Percentiles rank a stretch among this genome's conserved stretches.
phyloP scores from a whole-genome alignment of 2,888 invertebrate genomes.

The Acleris holmiana region DNA sequence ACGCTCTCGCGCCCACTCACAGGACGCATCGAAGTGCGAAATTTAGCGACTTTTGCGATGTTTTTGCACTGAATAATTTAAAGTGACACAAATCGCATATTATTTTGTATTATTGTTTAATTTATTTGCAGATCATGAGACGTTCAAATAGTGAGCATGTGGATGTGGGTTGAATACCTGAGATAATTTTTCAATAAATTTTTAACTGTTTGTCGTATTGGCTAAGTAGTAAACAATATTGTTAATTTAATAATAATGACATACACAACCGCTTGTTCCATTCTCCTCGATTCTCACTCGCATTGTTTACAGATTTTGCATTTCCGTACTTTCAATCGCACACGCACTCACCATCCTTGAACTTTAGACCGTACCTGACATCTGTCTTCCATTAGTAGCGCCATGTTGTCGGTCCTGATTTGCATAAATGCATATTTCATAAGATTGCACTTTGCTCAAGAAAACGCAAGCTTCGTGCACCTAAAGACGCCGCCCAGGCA shows the following conservation, averaged over 20 bases:
- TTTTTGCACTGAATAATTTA: slow-evolving; percentile 32
- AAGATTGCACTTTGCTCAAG: slow-evolving; percentile 34
- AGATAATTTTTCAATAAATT: background rate
- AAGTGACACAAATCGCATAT: slow-evolving; percentile 23
- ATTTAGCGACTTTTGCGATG: slow-evolving; percentile 25
- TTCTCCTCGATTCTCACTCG: slow-evolving; percentile 23
- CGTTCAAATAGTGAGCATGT: background rate
- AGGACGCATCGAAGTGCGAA: slow-evolving; percentile 30
- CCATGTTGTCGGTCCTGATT: slow-evolving; percentile 41
- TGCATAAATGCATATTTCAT: slow-evolving; percentile 48
- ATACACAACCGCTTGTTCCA: slow-evolving; percentile 16
- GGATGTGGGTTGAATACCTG: background rate
- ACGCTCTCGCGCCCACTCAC: slow-evolving; percentile 23
- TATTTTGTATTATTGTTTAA: slow-evolving; percentile 19
- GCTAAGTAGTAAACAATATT: background rate
- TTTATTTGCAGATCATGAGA: slow-evolving; percentile 2
- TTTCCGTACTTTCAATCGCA: slow-evolving; percentile 38
- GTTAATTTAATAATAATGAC: background rate
- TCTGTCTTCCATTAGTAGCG: slow-evolving; percentile 44
- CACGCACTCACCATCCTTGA: slow-evolving; percentile 35
- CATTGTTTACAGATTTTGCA: slow-evolving; percentile 23
- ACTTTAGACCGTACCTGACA: slow-evolving; percentile 38
- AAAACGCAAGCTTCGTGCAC: slow-evolving; percentile 18
- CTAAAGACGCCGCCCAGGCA: slow-evolving; percentile 16
- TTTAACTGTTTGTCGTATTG: background rate